Evolutionary conservation across 2,797 vertebrate species (phyloP).

Genomic region (Distichodus sexfasciatus): DNA sequence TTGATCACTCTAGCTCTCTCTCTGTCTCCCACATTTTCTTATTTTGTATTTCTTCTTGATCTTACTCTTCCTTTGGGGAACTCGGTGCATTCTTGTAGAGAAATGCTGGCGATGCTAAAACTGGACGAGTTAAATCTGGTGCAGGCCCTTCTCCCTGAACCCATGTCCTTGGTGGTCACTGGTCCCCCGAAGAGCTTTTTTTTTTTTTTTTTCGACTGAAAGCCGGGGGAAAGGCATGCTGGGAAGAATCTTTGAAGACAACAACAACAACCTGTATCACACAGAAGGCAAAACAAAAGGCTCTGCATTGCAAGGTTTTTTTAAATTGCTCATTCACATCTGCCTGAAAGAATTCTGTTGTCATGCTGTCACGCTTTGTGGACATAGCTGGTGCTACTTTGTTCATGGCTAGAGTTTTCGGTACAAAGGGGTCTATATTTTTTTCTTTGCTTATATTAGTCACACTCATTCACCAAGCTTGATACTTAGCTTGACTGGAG

Average conservation of each 20-base stretch:
- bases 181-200: background rate
- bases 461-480: conserved; percentile 7
- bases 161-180: background rate
- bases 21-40: conserved; percentile 16
- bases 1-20: conserved; percentile 30
- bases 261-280: too few species aligned
- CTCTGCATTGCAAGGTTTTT: conserved; percentile 13
- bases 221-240: background rate
- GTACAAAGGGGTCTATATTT: too few species aligned
- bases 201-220: background rate
- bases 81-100: background rate
- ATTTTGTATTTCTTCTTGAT: conserved; percentile 31
- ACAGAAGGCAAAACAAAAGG: too few species aligned
- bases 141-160: background rate
- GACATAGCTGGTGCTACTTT: background rate
- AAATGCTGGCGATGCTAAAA: background rate
- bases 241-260: conserved; percentile 1
- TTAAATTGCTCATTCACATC: conserved; percentile 24
- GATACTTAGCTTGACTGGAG: background rate
- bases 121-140: too few species aligned
- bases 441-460: background rate
- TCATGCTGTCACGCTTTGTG: conserved; percentile 5
- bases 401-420: too few species aligned
- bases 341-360: conserved; percentile 32
- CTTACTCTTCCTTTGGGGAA: conserved; percentile 20